A percentile compares a stretch with the other conserved stretches of the same genome.
Conservation (phyloP, 2,888 invertebrate genomes). For the Brenthis daphne region DNA sequence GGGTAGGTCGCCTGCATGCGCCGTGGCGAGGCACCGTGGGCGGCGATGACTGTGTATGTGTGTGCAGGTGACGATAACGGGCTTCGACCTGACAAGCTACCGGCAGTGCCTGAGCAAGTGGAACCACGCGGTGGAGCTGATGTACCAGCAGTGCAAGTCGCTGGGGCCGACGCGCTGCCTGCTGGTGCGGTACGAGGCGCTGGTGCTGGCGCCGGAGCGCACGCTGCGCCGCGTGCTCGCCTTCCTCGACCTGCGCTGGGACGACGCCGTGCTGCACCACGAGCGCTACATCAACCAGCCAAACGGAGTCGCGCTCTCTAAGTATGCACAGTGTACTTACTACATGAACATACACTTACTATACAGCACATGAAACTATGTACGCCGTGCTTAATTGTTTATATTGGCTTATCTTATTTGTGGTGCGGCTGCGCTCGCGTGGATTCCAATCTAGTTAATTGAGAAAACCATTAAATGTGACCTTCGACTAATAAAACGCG, state of each 20-base stretch:
- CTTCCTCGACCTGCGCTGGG: conserved; percentile 97
- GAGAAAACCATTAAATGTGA: conserved; percentile 3
- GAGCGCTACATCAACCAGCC: conserved; percentile 98
- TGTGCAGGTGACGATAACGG: conserved; percentile 86
- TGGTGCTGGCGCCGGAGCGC: conserved; percentile 95
- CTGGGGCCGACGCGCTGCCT: conserved; percentile 90
- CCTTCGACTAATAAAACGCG: neutral
- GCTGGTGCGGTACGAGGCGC: conserved; percentile 97
- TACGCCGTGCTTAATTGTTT: neutral
- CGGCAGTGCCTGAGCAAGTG: conserved; percentile 97
- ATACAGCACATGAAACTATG: neutral
- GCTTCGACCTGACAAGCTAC: conserved; percentile 96
- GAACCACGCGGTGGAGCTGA: conserved; percentile 96
- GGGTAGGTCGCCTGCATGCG: too few species aligned
- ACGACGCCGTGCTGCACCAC: conserved; percentile 97
- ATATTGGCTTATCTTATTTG: neutral
- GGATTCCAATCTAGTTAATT: conserved; percentile 9
- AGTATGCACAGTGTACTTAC: conserved; percentile 78
- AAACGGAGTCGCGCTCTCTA: conserved; percentile 96
- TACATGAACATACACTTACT: neutral
- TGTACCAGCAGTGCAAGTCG: conserved; percentile 96
- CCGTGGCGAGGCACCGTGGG: too few species aligned
- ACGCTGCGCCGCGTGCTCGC: conserved; percentile 94
- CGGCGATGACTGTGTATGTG: neutral
- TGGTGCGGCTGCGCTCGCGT: neutral